Evolutionary conservation across 2,797 vertebrate genomes (phyloP).

Genomic region (Xiphophorus birchmanni): DNA sequence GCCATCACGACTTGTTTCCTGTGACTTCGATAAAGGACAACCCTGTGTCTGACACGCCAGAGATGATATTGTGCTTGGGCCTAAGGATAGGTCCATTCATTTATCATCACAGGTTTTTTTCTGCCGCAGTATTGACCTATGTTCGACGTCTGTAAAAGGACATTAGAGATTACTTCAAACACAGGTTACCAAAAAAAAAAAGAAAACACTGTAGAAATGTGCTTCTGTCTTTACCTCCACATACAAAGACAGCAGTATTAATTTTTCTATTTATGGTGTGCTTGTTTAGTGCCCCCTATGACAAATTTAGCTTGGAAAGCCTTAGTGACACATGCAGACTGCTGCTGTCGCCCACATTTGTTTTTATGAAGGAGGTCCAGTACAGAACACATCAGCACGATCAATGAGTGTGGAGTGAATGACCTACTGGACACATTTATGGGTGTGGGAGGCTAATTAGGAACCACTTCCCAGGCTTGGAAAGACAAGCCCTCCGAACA

Average conservation of each 20-base stretch:
- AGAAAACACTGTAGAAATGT: conserved; percentile 28
- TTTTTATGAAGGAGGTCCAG: conserved; percentile 72
- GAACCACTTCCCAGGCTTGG: conserved; percentile 83
- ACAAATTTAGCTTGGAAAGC: conserved; percentile 40
- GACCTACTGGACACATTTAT: conserved; percentile 84
- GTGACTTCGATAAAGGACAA: conserved; percentile 89
- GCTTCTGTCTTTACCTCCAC: conserved; percentile 43
- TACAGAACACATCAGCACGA: conserved; percentile 73
- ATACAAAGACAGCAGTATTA: conserved; percentile 29
- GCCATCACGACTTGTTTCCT: conserved; percentile 88
- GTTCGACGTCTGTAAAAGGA: conserved; percentile 69
- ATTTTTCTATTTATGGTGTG: not conserved
- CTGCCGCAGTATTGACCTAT: conserved; percentile 74
- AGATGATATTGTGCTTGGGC: conserved; percentile 86
- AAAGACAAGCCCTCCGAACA: conserved; percentile 80
- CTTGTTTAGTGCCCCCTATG: conserved; percentile 21
- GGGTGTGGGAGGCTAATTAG: conserved; percentile 88
- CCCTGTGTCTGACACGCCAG: conserved; percentile 82
- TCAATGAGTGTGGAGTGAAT: conserved; percentile 79
- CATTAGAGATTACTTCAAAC: conserved; percentile 72
- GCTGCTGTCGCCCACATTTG: conserved; percentile 62
- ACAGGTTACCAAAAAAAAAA: conserved; percentile 35
- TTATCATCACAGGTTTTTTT: conserved; percentile 81
- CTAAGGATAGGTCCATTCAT: conserved; percentile 85
- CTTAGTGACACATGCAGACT: conserved; percentile 56